phyloP scores from a whole-genome alignment of 2,797 vertebrate species.

The Ispidina lecontei region DNA sequence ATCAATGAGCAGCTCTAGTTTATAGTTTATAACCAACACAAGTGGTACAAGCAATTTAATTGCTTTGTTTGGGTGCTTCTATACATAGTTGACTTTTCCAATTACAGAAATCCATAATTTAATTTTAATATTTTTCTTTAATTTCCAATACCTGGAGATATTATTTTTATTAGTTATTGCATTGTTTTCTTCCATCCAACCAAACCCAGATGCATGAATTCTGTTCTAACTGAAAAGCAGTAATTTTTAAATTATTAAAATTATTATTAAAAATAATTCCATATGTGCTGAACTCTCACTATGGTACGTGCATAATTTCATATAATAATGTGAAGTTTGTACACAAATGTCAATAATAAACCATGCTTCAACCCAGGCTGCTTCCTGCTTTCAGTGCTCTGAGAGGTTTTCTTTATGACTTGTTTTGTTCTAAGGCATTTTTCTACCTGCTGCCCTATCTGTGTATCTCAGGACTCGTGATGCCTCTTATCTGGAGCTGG shows the following conservation, averaged over 20 bases:
- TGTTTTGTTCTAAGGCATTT: background rate
- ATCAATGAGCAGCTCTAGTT: background rate
- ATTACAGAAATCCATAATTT: background rate
- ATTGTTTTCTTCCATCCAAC: background rate
- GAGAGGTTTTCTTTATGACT: background rate
- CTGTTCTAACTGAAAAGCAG: conserved; percentile 15
- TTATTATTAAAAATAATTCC: background rate
- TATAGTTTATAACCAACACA: background rate
- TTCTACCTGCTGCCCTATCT: background rate
- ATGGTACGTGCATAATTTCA: background rate
- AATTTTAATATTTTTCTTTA: background rate
- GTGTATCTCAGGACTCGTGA: background rate
- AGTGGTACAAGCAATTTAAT: background rate
- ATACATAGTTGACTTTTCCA: background rate
- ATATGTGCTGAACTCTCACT: background rate
- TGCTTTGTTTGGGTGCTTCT: background rate
- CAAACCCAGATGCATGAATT: background rate
- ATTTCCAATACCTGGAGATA: background rate
- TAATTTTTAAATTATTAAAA: background rate
- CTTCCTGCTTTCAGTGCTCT: background rate
- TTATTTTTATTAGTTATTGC: background rate
- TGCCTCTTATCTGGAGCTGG: background rate
- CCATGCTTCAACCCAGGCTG: background rate
- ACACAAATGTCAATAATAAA: background rate
- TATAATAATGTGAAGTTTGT: background rate